Evolutionary conservation across 2,113 vertebrate genomes (phyloP).

Genomic region (Petromus typicus): DNA sequence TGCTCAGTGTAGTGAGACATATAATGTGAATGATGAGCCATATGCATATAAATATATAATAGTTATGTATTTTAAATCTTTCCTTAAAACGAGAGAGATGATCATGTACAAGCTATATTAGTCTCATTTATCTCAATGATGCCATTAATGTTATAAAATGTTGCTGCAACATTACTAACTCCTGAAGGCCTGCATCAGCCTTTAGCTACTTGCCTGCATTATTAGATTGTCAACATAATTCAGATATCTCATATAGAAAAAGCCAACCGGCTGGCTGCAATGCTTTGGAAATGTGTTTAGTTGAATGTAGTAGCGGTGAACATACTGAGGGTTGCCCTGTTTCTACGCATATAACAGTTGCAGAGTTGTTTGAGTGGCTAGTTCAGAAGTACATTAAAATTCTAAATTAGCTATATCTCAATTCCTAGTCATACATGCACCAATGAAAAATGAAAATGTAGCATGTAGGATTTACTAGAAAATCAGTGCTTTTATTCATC

Average conservation of each 20-base stretch:
- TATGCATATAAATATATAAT: conserved; percentile 81
- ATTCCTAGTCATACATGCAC: background rate
- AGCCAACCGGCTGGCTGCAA: conserved; percentile 79
- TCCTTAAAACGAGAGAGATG: conserved; percentile 80
- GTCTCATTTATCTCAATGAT: conserved; percentile 87
- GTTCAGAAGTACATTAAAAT: conserved; percentile 29
- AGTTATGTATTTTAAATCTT: conserved; percentile 83
- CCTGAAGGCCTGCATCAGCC: conserved; percentile 84
- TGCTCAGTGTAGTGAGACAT: background rate
- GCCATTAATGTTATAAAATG: conserved; percentile 85
- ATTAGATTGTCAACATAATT: conserved; percentile 89
- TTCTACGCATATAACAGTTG: background rate
- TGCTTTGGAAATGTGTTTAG: conserved; percentile 80
- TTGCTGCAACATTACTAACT: conserved; percentile 81
- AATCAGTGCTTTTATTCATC: background rate
- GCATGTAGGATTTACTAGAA: background rate
- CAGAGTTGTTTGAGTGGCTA: conserved; percentile 43
- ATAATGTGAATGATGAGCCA: conserved; percentile 59
- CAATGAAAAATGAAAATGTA: conserved; percentile 12
- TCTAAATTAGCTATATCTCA: background rate
- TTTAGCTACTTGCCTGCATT: conserved; percentile 84
- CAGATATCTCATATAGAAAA: conserved; percentile 83
- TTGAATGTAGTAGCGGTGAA: conserved; percentile 79
- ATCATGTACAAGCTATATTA: conserved; percentile 86
- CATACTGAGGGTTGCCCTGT: conserved; percentile 49